These are phyloP conservation scores for Polyploca ridens DNA, from an alignment of 2,888 invertebrate species.

Conservation along the genomic window DNA sequence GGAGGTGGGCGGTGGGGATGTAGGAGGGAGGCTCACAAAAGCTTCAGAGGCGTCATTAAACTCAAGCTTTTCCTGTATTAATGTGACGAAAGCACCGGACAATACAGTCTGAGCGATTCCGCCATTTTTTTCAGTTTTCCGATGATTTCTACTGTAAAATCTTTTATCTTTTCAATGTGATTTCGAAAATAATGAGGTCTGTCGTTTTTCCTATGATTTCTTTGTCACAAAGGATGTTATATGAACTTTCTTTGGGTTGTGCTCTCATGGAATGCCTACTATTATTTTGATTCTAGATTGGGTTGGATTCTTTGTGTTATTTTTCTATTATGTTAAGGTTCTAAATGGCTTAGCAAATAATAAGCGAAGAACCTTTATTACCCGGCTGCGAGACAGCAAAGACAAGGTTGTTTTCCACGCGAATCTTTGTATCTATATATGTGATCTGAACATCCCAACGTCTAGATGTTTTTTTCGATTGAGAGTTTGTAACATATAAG, in stretches of 20 bases:
- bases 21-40: conserved; percentile 45
- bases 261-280: background rate
- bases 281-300: background rate
- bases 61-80: conserved; percentile 52
- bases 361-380: background rate
- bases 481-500: no score
- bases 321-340: background rate
- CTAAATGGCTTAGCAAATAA: background rate
- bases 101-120: conserved; percentile 42
- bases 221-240: conserved; percentile 20
- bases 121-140: conserved; percentile 40
- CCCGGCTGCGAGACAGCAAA: no score
- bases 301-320: background rate
- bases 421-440: no score
- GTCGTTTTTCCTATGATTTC: conserved; percentile 30
- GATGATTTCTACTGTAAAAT: conserved; percentile 55
- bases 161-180: conserved; percentile 62
- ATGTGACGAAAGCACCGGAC: conserved; percentile 48
- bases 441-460: no score
- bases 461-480: no score
- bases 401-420: no score
- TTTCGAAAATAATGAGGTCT: conserved; percentile 54
- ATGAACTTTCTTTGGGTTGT: conserved; percentile 28
- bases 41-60: conserved; percentile 63
- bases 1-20: conserved; percentile 24